Base-by-base conservation (phyloP, 2,888 invertebrate genomes). In the Apantesis nais region DNA sequence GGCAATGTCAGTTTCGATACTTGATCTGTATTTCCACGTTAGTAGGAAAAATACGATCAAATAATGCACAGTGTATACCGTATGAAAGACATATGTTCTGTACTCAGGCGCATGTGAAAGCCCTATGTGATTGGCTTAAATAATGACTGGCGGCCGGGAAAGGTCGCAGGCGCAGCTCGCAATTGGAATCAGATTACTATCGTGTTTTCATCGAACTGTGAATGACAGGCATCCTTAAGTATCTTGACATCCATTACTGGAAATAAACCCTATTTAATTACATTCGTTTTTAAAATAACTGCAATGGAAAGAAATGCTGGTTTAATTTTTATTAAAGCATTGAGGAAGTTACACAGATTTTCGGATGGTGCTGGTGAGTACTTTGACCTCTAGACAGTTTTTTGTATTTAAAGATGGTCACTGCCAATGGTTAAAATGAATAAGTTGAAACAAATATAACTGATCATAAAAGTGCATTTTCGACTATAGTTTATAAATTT, bases 181-280 rank as follows among this genome's bases (percentile, higher is more conserved):
- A 74, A 77, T 81, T 71, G 73, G 82, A 74, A 74, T 85, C 86
- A 69, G 87, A 87, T 87, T 84, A 78, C 87, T 75, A 87, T 87
- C 86, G 77, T 73, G 74, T 78, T 88, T 89, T 84, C 86, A 84
- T 77, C 77, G 83, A 88, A 81, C 78, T 79, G 80, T 82, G 85
- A 86, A 79, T 85, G 83, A 82, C 82, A 77, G 81, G 82, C 84
- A 84, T 83, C 75, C 77, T 71, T 69, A 79, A 79, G 73, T 74
- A 78, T 69, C 77, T 64, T 71, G 82, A 77, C 76, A 72, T 71
- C 58, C 31, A 73, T 62, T 77, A 71, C 72, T 73, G 73, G 70
- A 75, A 81, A 75, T 64, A 58, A 72, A 73, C 74, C 73, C 58
- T 75, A 74, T 76, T 71, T 34, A 70, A 69, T 81, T 79, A 74